These are phyloP conservation scores for Heliothis virescens DNA, from an alignment of 1,140 invertebrate genomes.

Conservation along the genomic window DNA sequence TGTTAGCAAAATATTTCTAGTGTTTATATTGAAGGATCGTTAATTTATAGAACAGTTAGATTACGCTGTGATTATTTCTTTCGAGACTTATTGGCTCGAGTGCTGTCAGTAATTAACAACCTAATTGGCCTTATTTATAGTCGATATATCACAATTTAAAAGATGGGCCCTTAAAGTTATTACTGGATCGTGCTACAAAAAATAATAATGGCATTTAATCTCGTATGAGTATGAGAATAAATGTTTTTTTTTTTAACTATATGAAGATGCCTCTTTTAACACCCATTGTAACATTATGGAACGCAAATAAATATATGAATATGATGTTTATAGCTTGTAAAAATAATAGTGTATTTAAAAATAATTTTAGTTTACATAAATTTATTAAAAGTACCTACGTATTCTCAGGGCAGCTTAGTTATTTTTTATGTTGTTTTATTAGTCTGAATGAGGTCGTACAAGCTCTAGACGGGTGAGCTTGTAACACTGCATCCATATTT, in stretches of 20 bases:
- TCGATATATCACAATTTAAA: slow-evolving; percentile 19
- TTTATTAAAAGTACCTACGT: too few relatives aligned
- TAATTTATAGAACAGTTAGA: neutral
- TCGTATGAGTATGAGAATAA: neutral
- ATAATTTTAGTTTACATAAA: too few relatives aligned
- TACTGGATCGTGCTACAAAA: slow-evolving; percentile 11
- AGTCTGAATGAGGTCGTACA: too few relatives aligned
- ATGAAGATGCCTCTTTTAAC: too few relatives aligned
- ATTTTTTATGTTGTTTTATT: neutral
- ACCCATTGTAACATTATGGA: too few relatives aligned
- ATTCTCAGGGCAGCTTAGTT: too few relatives aligned
- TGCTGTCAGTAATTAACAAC: slow-evolving; percentile 4
- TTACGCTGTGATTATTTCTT: neutral
- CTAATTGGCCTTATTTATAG: slow-evolving; percentile 27
- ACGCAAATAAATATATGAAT: too few relatives aligned
- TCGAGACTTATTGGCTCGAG: neutral
- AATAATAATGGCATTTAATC: neutral
- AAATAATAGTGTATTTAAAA: too few relatives aligned
- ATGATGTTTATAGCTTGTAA: too few relatives aligned
- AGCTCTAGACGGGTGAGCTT: too few relatives aligned
- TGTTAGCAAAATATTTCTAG: too few relatives aligned
- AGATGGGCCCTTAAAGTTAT: slow-evolving; percentile 18
- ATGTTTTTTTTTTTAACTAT: neutral
- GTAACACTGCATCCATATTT: too few relatives aligned
- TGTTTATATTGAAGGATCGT: neutral